These are phyloP conservation scores for Anisognathus igniventris DNA, from an alignment of 2,797 vertebrate species.

Conservation along the genomic window DNA sequence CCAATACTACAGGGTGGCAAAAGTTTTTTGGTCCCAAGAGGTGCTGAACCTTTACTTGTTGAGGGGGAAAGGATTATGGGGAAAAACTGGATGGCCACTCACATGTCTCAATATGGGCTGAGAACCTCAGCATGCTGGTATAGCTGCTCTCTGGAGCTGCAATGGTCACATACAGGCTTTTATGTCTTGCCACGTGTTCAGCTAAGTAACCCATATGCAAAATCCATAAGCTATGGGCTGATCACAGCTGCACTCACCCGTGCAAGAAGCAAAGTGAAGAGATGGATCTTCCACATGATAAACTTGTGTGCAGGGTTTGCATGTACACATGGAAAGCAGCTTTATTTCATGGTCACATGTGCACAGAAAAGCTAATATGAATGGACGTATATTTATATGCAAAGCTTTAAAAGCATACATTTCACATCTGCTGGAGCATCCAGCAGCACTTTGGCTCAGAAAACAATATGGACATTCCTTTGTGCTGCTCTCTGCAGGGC, in stretches of 20 bases:
- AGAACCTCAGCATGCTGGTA: not conserved
- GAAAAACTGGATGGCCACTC: not conserved
- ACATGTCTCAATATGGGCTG: not conserved
- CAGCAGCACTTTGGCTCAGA: not conserved
- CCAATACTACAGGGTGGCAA: not conserved
- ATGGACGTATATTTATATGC: not conserved
- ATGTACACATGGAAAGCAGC: not conserved
- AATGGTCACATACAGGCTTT: not conserved
- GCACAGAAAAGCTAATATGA: not conserved
- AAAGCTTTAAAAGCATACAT: not conserved
- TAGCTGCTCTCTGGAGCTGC: not conserved
- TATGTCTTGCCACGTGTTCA: not conserved
- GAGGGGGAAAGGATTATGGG: fast-evolving
- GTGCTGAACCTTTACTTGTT: not conserved
- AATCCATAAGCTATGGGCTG: not conserved
- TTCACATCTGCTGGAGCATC: not conserved
- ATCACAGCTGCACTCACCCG: not conserved
- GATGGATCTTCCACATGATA: not conserved
- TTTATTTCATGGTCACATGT: fast-evolving
- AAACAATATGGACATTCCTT: not conserved
- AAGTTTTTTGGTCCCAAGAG: not conserved
- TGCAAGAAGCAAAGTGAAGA: not conserved
- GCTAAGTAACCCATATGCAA: not conserved
- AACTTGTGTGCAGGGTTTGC: not conserved
- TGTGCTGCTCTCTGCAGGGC: not conserved